Conservation (phyloP, 2,888 invertebrate species). For the Gerris lacustris region DNA sequence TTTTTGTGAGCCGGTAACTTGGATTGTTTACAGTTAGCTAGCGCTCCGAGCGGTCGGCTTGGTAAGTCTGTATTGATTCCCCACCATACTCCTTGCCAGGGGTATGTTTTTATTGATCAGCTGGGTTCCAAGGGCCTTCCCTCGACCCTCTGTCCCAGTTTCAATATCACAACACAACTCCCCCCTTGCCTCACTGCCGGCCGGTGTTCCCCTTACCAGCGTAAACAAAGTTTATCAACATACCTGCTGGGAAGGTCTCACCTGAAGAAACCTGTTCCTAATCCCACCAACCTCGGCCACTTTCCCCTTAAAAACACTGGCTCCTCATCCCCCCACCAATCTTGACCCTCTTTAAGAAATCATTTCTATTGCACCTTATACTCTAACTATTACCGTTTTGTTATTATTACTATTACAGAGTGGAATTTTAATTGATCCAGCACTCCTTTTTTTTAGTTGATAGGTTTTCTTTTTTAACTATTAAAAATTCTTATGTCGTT, state of each 20-base stretch:
- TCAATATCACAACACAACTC: neutral
- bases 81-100: neutral
- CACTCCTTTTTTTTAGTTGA: too few species aligned
- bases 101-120: conserved; percentile 3
- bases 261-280: neutral
- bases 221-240: conserved; percentile 1
- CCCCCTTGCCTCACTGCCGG: neutral
- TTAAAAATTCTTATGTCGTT: too few species aligned
- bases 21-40: conserved; percentile 10
- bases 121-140: conserved; percentile 3
- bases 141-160: conserved; percentile 5
- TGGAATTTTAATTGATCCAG: too few species aligned
- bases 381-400: neutral
- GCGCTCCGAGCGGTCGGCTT: neutral
- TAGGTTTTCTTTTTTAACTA: too few species aligned
- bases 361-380: neutral
- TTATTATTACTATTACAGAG: too few species aligned
- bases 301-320: neutral
- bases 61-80: neutral
- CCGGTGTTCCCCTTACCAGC: neutral
- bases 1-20: neutral
- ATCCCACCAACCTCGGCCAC: neutral
- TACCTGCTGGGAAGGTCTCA: neutral
- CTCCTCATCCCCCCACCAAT: neutral
- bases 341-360: neutral